A percentile compares a stretch with the other conserved stretches of the same genome.
These are phyloP conservation scores for Pyrgilauda ruficollis DNA, from an alignment of 2,113 vertebrate genomes.

Conservation along the genomic window DNA sequence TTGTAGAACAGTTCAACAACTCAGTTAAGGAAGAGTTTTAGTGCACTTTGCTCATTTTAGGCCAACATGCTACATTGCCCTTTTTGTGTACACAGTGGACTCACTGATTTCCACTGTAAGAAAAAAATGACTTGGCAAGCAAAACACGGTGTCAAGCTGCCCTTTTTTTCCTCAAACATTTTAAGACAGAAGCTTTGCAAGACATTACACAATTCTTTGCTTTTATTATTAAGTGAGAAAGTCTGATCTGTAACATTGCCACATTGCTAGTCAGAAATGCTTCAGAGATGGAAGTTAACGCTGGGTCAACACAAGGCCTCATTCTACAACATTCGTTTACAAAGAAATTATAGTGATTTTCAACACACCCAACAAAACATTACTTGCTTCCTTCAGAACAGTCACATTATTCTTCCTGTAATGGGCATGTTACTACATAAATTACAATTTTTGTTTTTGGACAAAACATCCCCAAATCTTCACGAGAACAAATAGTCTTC, in stretches of 20 bases:
- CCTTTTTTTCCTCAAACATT: constrained; percentile 42
- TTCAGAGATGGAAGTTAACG: constrained; percentile 69
- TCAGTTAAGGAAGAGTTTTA: constrained; percentile 51
- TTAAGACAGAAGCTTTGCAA: constrained; percentile 77
- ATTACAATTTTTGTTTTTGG: constrained; percentile 42
- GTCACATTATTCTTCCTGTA: constrained; percentile 55
- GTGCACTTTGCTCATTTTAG: constrained; percentile 62
- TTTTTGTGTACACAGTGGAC: not conserved
- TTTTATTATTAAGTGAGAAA: constrained; percentile 76
- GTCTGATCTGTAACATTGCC: constrained; percentile 75
- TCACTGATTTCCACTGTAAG: constrained; percentile 34
- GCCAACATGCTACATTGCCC: constrained; percentile 60
- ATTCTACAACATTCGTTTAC: constrained; percentile 72
- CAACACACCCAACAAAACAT: constrained; percentile 51
- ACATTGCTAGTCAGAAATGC: constrained; percentile 75
- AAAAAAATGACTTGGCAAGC: constrained; percentile 56
- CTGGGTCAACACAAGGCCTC: constrained; percentile 68
- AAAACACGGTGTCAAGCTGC: constrained; percentile 58
- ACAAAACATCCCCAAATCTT: constrained; percentile 66
- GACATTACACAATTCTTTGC: constrained; percentile 70
- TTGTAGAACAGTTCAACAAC: constrained; percentile 53
- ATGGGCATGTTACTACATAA: constrained; percentile 58
- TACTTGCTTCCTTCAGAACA: constrained; percentile 62
- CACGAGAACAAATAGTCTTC: constrained; percentile 47
- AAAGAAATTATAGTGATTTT: constrained; percentile 67